Evolutionary conservation across 2,888 invertebrate species (phyloP).

Genomic region (Lasioglossum oenotherae): DNA sequence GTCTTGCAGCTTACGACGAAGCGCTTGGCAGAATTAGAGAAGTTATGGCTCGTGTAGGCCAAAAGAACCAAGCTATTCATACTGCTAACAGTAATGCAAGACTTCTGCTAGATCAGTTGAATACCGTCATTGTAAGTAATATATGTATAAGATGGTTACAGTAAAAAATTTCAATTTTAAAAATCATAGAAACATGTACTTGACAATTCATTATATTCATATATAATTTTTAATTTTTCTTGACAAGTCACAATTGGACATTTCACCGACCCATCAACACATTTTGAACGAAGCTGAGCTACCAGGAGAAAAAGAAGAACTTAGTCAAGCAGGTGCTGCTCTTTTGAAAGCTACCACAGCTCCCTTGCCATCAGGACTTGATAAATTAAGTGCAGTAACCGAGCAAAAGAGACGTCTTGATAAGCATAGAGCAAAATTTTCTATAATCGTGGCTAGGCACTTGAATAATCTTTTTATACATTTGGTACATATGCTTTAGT

Average conservation of each 20-base stretch:
- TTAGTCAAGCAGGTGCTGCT: slow-evolving; percentile 90
- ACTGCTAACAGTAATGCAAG: slow-evolving; percentile 94
- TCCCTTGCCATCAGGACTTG: slow-evolving; percentile 79
- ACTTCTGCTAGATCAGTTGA: slow-evolving; percentile 91
- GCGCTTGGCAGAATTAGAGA: slow-evolving; percentile 93
- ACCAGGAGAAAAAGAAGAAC: slow-evolving; percentile 87
- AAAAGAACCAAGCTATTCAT: slow-evolving; percentile 94
- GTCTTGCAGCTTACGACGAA: slow-evolving; percentile 92
- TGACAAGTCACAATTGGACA: slow-evolving; percentile 88
- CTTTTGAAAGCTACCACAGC: slow-evolving; percentile 90
- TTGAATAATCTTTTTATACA: slow-evolving; percentile 98
- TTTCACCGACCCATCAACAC: slow-evolving; percentile 88
- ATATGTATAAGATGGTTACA: background rate
- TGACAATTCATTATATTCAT: slow-evolving; percentile 6
- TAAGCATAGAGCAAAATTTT: slow-evolving; percentile 91
- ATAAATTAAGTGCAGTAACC: slow-evolving; percentile 89
- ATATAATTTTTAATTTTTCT: slow-evolving; percentile 38
- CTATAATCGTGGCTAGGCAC: slow-evolving; percentile 93
- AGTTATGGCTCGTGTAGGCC: slow-evolving; percentile 95
- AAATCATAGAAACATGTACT: background rate
- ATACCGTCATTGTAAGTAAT: slow-evolving; percentile 90
- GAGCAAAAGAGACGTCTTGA: slow-evolving; percentile 93
- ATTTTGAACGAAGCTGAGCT: slow-evolving; percentile 91
- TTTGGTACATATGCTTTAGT: slow-evolving; percentile 85
- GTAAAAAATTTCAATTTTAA: no score